These are phyloP conservation scores for Coturnix japonica DNA, from an alignment of 2,113 vertebrate species.

Conservation along the genomic window DNA sequence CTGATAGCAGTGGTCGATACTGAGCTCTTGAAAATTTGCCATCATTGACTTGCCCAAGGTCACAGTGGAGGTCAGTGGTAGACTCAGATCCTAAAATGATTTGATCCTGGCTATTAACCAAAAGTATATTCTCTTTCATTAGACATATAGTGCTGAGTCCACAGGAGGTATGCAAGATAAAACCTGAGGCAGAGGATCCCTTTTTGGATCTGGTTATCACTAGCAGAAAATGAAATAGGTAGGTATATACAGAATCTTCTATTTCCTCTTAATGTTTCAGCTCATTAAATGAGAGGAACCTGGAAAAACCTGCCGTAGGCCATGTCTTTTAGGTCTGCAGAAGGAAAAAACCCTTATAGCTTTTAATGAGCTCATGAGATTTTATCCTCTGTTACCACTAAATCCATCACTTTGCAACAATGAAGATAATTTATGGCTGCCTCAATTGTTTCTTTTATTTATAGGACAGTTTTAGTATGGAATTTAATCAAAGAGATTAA, in stretches of 20 bases:
- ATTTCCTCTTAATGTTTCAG: constrained; percentile 9
- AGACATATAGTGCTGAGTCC: neutral
- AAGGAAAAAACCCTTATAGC: constrained; percentile 32
- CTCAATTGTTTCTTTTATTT: constrained; percentile 72
- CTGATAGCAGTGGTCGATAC: neutral
- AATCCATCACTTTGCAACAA: constrained; percentile 68
- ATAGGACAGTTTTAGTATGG: constrained; percentile 71
- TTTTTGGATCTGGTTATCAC: neutral
- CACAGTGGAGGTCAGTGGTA: neutral
- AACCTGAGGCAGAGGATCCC: neutral
- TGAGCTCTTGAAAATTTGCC: neutral
- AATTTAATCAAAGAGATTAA: constrained; percentile 77
- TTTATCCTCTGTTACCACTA: constrained; percentile 64
- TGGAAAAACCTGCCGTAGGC: constrained; percentile 41
- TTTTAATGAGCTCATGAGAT: constrained; percentile 67
- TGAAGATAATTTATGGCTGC: constrained; percentile 69
- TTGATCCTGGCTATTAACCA: neutral
- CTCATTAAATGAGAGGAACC: constrained; percentile 48
- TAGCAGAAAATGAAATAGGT: neutral
- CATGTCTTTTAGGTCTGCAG: constrained; percentile 24
- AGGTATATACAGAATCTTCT: neutral
- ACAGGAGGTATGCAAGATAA: neutral
- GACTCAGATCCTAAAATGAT: neutral
- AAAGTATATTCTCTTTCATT: neutral
- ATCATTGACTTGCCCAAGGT: neutral